These are phyloP conservation scores for Parelbella ahira DNA, from an alignment of 2,888 invertebrate species.

Conservation along the genomic window DNA sequence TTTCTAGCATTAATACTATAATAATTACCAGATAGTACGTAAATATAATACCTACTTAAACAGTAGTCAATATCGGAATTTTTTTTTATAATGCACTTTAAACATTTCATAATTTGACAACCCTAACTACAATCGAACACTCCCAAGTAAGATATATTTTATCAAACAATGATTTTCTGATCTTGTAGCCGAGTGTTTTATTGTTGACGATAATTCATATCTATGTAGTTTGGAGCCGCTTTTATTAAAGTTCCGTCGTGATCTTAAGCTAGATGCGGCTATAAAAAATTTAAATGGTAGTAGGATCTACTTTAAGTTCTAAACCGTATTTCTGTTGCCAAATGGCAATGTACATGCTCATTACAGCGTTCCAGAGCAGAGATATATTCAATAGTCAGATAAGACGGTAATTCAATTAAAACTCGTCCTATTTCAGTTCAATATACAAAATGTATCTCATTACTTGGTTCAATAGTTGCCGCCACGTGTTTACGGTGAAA, in stretches of 20 bases:
- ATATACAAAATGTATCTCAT: no score
- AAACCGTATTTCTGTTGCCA: slow-evolving; percentile 11
- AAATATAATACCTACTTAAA: no score
- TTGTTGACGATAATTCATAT: not conserved
- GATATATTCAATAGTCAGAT: no score
- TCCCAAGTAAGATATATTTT: not conserved
- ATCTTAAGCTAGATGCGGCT: no score
- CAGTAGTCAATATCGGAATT: no score
- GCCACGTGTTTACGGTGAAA: slow-evolving; percentile 10
- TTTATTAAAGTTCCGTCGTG: not conserved
- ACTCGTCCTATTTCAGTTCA: no score
- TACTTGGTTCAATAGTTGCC: not conserved
- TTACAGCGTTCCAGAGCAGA: no score
- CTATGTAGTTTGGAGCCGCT: not conserved
- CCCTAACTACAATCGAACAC: not conserved
- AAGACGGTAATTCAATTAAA: no score
- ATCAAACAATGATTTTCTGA: slow-evolving; percentile 1
- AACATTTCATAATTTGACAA: not conserved
- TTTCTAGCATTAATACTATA: no score
- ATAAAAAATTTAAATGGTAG: slow-evolving; percentile 11
- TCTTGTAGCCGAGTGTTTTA: not conserved
- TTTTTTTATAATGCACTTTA: no score
- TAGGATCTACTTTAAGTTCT: slow-evolving; percentile 3
- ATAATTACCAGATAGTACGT: no score
- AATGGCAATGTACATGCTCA: slow-evolving; percentile 1